Evolutionary conservation across 1,140 invertebrate genomes (phyloP), one percentile per base, ranked within the genome.

Genomic region (Drosophila novamexicana): DNA sequence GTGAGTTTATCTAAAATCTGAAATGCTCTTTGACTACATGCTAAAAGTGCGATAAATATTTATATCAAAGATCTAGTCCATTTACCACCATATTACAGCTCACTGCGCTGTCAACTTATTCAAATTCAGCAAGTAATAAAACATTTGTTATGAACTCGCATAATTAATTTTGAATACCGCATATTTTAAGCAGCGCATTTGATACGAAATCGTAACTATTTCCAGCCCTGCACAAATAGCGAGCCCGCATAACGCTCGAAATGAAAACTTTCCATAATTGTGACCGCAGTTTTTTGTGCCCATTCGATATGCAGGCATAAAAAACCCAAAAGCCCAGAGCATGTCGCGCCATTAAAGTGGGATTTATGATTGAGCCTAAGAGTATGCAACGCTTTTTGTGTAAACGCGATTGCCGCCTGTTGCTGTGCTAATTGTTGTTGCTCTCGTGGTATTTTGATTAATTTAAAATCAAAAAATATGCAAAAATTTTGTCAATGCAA

Each of bases 401-500:
- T 3, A 18, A 18, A 1, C 18, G 12, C 36, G 50, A 65, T 57
- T 10, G 39, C 9, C 8, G 45, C 34, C 44, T 66, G 65, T 50
- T 56, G 56, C 40, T 42, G 47, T 37, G 10, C 62, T 69, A 74
- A 79, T 79, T 79, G 75, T 57, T 49, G 50, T 62, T 73, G 50
- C 57, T 62, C 18, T 45, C 36, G 40, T 32, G 34, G 47, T 68
- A 68, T 79, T 75, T 75, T 80, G 56, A 75, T 80, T 80, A 54
- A 80, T 80, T 49, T 58, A 67, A 76, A 59, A 53, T 53, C 45
- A 16, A 49, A 37, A 47, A 47, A 69, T 54, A 77, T 81, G 62
- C 58, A 59, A 47, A 73, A 80, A 63, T 75, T 69, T 73, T 74
- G 78, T 39, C 44, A 62, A 68, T 81, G 63, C 53, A 77, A 71